These are phyloP conservation scores for Chelonoidis abingdonii DNA, from an alignment of 2,113 vertebrate species.

Conservation along the genomic window DNA sequence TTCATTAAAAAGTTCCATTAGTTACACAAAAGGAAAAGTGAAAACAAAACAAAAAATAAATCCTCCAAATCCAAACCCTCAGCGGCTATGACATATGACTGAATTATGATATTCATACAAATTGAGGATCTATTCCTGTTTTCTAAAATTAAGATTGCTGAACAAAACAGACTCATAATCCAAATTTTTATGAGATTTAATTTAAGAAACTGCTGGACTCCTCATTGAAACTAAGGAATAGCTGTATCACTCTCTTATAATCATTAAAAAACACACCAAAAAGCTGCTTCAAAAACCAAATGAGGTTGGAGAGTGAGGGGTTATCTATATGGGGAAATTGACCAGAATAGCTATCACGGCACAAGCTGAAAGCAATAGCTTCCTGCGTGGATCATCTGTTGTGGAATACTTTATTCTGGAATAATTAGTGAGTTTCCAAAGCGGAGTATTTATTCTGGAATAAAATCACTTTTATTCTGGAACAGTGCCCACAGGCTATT, in stretches of 20 bases:
- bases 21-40: neutral
- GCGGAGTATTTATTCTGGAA: neutral
- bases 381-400: neutral
- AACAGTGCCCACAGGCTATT: neutral
- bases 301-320: neutral
- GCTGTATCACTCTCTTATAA: neutral
- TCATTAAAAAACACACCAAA: neutral
- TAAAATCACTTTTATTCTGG: neutral
- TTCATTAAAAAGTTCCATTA: neutral
- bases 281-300: constrained; percentile 1
- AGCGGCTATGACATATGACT: neutral
- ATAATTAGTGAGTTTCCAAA: constrained; percentile 30
- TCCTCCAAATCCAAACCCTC: neutral
- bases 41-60: neutral
- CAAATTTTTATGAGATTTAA: neutral
- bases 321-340: neutral
- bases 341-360: neutral
- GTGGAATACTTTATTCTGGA: constrained; percentile 22
- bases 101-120: neutral
- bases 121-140: neutral
- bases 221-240: neutral
- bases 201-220: neutral
- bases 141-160: neutral
- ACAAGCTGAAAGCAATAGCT: neutral
- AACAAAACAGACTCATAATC: neutral